Base-by-base conservation (phyloP, 1,140 invertebrate genomes). In the Hycleus cichorii region DNA sequence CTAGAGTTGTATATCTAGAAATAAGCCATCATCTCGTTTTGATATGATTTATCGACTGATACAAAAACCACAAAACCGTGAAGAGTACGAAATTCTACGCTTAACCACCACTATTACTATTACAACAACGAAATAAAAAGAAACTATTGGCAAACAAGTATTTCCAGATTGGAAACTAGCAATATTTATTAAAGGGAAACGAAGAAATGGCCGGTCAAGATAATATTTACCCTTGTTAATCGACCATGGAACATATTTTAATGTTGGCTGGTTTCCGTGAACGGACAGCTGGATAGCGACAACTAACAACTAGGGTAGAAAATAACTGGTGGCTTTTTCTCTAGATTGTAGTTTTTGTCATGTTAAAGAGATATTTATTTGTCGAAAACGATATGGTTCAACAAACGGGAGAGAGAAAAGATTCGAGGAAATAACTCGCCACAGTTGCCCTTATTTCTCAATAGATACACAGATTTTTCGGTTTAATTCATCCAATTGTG, bases 231-330 rank as follows among this genome's bases (percentile, higher is more conserved):
- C 40, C 24, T 11, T 32, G 49, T 49, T 60, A 64, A 64, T 64
- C 62, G 62, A 64, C 27, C 62, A 52, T 58, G 55, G 51, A 58
- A 64, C 58, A 60, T 64, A 58, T 60, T 64, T 64, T 60, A 58
- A 64, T 63, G 59, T 42, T 18, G 27, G 24, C 25, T 25, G 3
- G 46, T 40, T 51, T 51, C 46, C 53, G 42, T 52, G 44, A 12
- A 12, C 9, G 26, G 25, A 48, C 42, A 45, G 40, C 11, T 42
- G 9, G 40, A 32, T 32, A 32, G 25, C 26, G 48, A 24, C 27
- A 38, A 56, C 27, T 24, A 32, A 48, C 47, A 25, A 25, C 12
- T 26, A 47, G 46, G 46, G 46, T 47, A 32, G 32, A 32, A 32
- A 32, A 32, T 32, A 32, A 32, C 32, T 32, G 32, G 32, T 32